Conservation (phyloP, 2,888 invertebrate genomes). For the Thecophora atra region DNA sequence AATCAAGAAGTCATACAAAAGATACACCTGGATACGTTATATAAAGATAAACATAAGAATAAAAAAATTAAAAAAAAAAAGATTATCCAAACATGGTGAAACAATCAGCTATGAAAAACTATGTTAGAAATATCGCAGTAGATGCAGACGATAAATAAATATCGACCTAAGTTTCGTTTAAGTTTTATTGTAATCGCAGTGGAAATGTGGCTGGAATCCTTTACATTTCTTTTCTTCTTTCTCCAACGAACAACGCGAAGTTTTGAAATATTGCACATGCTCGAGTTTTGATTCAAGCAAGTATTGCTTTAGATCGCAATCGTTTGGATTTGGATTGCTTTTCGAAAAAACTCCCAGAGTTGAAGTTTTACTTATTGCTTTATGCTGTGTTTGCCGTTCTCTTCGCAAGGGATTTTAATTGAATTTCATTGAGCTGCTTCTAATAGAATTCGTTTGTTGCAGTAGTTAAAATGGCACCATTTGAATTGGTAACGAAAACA, state of each 20-base stretch:
- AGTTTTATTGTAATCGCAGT: too few species aligned
- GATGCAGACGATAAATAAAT: constrained; percentile 41
- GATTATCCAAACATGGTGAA: constrained; percentile 43
- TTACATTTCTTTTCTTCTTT: too few species aligned
- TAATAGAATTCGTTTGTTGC: constrained; percentile 3
- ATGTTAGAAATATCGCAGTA: neutral
- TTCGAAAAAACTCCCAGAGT: neutral
- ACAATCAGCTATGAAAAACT: constrained; percentile 31
- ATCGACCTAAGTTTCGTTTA: constrained; percentile 27
- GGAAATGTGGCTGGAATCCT: too few species aligned
- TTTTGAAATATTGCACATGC: neutral
- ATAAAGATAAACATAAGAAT: constrained; percentile 2
- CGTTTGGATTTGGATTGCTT: neutral
- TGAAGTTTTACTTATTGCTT: neutral
- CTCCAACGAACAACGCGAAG: neutral
- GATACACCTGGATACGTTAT: neutral
- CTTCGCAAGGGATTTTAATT: constrained; percentile 22
- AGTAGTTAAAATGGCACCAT: neutral
- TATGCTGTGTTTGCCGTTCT: neutral
- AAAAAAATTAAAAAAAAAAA: constrained; percentile 35
- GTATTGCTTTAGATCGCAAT: too few species aligned
- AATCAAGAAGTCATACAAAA: constrained; percentile 24
- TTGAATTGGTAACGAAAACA: neutral
- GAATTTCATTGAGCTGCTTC: constrained; percentile 23
- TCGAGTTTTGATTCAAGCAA: too few species aligned